phyloP scores from a whole-genome alignment of 2,113 vertebrate genomes.

The cat (Felis catus) region DNA sequence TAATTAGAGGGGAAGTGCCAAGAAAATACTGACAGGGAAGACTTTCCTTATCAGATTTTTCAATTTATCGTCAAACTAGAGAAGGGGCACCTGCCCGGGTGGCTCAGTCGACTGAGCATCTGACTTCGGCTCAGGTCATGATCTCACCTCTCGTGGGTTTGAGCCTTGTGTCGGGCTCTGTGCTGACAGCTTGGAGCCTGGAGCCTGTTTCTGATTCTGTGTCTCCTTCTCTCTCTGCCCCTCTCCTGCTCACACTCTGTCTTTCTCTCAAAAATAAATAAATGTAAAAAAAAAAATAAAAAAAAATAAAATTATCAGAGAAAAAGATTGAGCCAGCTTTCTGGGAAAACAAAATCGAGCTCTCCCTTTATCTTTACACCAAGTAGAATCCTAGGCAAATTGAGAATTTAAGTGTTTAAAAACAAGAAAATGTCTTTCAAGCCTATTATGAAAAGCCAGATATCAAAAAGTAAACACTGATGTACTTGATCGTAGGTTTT shows the following conservation, averaged over 20 bases:
- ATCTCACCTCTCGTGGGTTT: no score
- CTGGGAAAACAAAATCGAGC: not conserved
- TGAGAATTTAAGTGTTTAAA: not conserved
- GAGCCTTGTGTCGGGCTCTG: no score
- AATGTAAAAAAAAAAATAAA: no score
- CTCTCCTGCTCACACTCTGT: no score
- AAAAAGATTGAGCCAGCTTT: not conserved
- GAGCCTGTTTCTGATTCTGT: no score
- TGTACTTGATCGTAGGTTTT: not conserved
- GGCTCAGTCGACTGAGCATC: no score
- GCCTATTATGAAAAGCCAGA: constrained; percentile 6
- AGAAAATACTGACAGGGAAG: not conserved
- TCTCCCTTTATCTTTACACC: not conserved
- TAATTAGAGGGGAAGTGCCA: not conserved
- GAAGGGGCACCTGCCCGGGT: no score
- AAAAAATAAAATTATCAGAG: no score
- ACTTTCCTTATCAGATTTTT: not conserved
- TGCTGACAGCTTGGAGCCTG: no score
- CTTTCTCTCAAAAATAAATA: no score
- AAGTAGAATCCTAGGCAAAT: not conserved
- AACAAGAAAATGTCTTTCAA: not conserved
- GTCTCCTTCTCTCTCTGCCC: no score
- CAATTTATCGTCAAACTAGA: not conserved
- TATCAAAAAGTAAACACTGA: constrained; percentile 23
- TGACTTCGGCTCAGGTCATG: no score